These are phyloP conservation scores for Sakesphorus luctuosus DNA, from an alignment of 2,113 vertebrate genomes.

Conservation along the genomic window DNA sequence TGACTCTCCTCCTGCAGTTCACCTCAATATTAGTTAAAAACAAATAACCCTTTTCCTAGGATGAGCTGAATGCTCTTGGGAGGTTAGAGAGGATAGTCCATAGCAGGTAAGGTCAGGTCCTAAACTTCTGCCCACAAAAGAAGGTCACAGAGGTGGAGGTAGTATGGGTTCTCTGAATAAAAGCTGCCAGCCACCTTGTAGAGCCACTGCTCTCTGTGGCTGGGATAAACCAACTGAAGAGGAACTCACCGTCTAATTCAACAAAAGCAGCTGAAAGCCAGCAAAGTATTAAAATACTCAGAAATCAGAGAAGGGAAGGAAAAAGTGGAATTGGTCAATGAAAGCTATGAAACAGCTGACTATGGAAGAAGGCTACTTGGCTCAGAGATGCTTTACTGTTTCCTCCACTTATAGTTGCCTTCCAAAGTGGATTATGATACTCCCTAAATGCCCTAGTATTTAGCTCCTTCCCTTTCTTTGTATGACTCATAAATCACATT, in stretches of 20 bases:
- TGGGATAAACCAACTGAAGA: not conserved
- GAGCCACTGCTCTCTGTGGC: not conserved
- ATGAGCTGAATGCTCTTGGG: not conserved
- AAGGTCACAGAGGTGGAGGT: not conserved
- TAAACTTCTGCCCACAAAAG: not conserved
- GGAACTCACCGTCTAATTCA: not conserved
- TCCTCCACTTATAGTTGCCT: slow-evolving; percentile 21
- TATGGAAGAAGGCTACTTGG: slow-evolving; percentile 44
- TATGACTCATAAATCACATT: slow-evolving; percentile 52
- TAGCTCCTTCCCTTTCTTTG: slow-evolving; percentile 62
- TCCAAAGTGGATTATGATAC: slow-evolving; percentile 11
- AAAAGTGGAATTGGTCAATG: not conserved
- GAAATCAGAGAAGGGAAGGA: slow-evolving; percentile 3
- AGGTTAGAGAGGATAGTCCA: not conserved
- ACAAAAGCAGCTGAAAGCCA: not conserved
- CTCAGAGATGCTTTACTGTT: slow-evolving; percentile 65
- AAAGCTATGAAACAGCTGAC: slow-evolving; percentile 10
- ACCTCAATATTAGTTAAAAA: not conserved
- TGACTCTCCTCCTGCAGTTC: not conserved
- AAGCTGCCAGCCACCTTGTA: not conserved
- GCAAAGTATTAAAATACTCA: not conserved
- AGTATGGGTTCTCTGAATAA: not conserved
- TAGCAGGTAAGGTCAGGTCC: not conserved
- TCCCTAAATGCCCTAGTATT: slow-evolving; percentile 76
- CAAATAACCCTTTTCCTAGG: not conserved